Evolutionary conservation across 2,797 vertebrate genomes (phyloP), one percentile per base, ranked within the genome.

Genomic region (Molothrus aeneus): DNA sequence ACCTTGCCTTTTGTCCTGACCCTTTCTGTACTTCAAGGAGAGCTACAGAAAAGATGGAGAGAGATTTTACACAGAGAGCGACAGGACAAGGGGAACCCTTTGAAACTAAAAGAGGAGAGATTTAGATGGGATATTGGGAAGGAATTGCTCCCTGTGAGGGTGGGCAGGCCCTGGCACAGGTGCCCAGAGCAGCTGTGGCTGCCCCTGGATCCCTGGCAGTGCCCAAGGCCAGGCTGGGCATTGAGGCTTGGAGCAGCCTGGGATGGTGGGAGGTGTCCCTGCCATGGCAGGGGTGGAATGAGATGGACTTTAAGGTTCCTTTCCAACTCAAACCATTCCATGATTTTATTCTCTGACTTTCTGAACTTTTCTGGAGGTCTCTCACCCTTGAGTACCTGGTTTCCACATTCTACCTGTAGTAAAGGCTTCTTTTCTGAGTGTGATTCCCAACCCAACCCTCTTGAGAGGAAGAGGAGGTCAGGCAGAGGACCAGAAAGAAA

Each of bases 121-220:
- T 34, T 72, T 25, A 31, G 45, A 17, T 79, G 54, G 53, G 13
- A 47, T 32, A 3, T 5, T 59, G 31, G 4, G 40, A 7, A 53
- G 12, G 9, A 53, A 40, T 72, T 28, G 0, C 1, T 71, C 10
- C 4, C 17, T 1, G 16, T 2, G 0, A 65, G n/a, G 21, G 38
- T 53, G n/a, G 29, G 8, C 0, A 72, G 22, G 22, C 9, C 34
- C 72, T 84, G 80, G 73, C 65, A 65, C 29, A 64, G 25, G 31
- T 83, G 17, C 29, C n/a, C 80, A 71, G 72, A 90, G 80, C 2
- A 71, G 51, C 65, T 65, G 51, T 2, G 80, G 53, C 31, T 90
- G 66, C 18, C 47, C 66, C 73, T 60, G 63, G 38, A 72, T 42
- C 45, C 45, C 66, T 84, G 80, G 31, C 1, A 42, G 26, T 83